Evolutionary conservation across 2,113 vertebrate genomes (phyloP).

Genomic region (Ictalurus punctatus): DNA sequence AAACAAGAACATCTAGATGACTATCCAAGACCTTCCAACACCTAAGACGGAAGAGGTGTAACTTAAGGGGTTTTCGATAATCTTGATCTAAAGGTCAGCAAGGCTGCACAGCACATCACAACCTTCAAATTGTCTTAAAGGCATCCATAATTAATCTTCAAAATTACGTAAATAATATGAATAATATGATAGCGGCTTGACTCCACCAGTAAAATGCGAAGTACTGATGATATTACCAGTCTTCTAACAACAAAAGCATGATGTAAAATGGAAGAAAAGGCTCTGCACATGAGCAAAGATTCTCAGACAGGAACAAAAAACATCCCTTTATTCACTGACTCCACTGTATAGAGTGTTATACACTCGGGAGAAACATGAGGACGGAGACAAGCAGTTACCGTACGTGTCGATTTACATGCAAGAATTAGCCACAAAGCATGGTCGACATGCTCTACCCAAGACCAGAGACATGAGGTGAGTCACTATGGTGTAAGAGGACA

Average conservation of each 20-base stretch:
- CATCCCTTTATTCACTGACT: not conserved
- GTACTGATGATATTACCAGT: not conserved
- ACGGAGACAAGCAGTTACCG: slow-evolving; percentile 10
- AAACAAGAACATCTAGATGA: not conserved
- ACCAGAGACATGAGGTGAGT: slow-evolving; percentile 12
- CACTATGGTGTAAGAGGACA: slow-evolving; percentile 33
- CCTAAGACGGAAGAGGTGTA: not conserved
- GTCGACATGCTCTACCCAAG: slow-evolving; percentile 5
- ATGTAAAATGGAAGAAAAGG: not conserved
- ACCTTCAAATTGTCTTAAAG: not conserved
- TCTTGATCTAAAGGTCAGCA: not conserved
- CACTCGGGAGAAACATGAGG: slow-evolving; percentile 24
- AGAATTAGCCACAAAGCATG: slow-evolving; percentile 30
- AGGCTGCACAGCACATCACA: not conserved
- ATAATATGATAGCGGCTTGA: too few species aligned
- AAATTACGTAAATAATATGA: too few species aligned
- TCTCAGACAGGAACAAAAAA: slow-evolving; percentile 1
- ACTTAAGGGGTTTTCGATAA: not conserved
- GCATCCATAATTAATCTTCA: not conserved
- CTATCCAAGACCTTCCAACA: not conserved
- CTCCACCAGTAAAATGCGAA: too few species aligned
- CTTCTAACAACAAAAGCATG: not conserved
- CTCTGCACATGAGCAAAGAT: not conserved
- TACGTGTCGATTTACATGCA: slow-evolving; percentile 12
- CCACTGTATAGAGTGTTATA: not conserved